These are phyloP conservation scores for Nephrotoma appendiculata DNA, from an alignment of 2,888 invertebrate species.

Conservation along the genomic window DNA sequence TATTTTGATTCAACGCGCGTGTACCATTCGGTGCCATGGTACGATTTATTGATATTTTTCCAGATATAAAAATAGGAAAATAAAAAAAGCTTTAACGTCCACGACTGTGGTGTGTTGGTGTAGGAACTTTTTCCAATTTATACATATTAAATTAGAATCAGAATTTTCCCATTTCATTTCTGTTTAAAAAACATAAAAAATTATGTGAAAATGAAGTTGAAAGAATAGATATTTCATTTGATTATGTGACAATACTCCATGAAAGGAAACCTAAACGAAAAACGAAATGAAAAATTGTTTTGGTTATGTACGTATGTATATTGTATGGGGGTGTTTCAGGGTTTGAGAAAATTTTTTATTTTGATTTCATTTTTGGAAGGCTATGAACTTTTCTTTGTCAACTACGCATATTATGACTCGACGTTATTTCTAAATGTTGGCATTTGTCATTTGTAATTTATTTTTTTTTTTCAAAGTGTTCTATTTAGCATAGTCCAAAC, in stretches of 20 bases:
- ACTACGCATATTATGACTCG: neutral
- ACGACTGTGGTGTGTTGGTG: neutral
- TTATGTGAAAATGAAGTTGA: slow-evolving; percentile 1
- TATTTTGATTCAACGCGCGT: neutral
- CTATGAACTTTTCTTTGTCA: neutral
- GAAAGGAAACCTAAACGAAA: neutral
- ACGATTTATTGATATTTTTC: slow-evolving; percentile 6
- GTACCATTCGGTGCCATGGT: neutral
- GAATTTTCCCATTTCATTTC: neutral
- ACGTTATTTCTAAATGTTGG: neutral
- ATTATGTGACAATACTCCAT: slow-evolving; percentile 1
- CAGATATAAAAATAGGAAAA: neutral
- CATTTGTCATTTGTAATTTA: neutral
- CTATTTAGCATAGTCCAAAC: too few relatives aligned
- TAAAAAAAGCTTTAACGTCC: neutral
- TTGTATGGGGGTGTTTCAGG: neutral
- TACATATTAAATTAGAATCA: neutral
- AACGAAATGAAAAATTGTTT: neutral
- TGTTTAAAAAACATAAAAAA: neutral
- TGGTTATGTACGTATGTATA: neutral
- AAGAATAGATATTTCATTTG: neutral
- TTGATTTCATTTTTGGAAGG: neutral
- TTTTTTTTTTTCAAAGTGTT: too few relatives aligned
- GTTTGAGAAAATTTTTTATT: neutral
- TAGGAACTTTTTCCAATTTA: neutral